These are phyloP conservation scores for Amiota minor DNA, from an alignment of 2,888 invertebrate species.

Conservation along the genomic window DNA sequence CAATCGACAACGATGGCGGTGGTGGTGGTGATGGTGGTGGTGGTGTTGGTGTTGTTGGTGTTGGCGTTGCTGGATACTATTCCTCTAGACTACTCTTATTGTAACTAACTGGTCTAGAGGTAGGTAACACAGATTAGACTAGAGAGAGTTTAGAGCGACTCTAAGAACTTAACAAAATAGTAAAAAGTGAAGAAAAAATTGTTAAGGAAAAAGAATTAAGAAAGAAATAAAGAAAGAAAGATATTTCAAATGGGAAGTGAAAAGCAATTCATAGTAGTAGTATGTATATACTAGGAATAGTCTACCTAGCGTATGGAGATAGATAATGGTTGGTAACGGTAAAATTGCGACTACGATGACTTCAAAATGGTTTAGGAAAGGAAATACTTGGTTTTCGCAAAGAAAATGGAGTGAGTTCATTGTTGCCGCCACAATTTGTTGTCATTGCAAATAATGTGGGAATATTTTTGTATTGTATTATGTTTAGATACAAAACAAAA, in stretches of 20 bases:
- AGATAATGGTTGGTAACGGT: slow-evolving; percentile 14
- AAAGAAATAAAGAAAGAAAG: not conserved
- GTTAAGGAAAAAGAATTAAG: not conserved
- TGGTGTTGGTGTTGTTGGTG: not conserved
- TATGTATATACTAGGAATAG: no score
- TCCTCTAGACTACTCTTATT: no score
- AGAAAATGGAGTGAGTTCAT: slow-evolving; percentile 49
- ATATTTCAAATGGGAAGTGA: slow-evolving; percentile 4
- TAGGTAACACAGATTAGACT: slow-evolving; percentile 7
- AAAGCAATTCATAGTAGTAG: slow-evolving; percentile 12
- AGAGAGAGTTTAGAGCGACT: no score
- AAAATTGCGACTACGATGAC: slow-evolving; percentile 10
- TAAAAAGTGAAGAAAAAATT: no score
- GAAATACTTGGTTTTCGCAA: slow-evolving; percentile 31
- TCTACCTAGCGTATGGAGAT: not conserved
- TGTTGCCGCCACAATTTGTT: slow-evolving; percentile 61
- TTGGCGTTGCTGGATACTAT: not conserved
- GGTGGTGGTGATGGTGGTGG: not conserved
- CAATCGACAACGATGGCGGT: slow-evolving; percentile 36
- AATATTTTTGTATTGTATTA: slow-evolving; percentile 42
- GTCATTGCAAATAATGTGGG: slow-evolving; percentile 69
- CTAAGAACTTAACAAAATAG: no score
- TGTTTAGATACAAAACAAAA: not conserved
- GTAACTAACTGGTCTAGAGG: slow-evolving; percentile 10
- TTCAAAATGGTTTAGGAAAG: not conserved